Conservation (phyloP, 2,113 vertebrate species). For the Dromiciops gliroides region DNA sequence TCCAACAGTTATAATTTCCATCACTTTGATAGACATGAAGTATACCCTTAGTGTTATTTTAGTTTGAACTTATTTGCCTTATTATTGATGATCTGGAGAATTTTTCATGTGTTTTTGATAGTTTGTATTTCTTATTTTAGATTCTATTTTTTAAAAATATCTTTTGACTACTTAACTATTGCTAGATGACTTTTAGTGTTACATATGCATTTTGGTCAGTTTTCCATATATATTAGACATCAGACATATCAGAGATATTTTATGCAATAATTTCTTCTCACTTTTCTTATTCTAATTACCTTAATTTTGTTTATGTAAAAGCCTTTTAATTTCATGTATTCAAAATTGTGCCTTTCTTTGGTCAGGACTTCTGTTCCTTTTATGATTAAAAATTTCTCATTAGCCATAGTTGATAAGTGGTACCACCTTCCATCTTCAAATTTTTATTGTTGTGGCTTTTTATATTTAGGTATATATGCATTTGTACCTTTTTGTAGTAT, state of each 20-base stretch:
- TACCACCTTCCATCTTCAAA: background rate
- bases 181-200: background rate
- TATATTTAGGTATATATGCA: background rate
- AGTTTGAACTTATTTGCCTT: background rate
- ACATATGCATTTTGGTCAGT: background rate
- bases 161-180: background rate
- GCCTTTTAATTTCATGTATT: background rate
- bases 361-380: background rate
- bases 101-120: background rate
- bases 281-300: background rate
- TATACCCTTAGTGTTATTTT: background rate
- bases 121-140: background rate
- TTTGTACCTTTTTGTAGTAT: background rate
- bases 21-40: background rate
- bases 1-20: background rate
- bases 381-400: background rate
- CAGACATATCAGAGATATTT: background rate
- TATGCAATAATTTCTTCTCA: background rate
- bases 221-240: background rate
- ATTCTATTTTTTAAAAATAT: too few relatives aligned
- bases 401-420: background rate
- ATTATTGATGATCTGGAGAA: background rate
- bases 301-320: background rate
- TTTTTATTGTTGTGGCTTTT: background rate
- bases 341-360: background rate